Base-by-base conservation (phyloP, 2,797 vertebrate genomes). In the Acanthurus lineatus region DNA sequence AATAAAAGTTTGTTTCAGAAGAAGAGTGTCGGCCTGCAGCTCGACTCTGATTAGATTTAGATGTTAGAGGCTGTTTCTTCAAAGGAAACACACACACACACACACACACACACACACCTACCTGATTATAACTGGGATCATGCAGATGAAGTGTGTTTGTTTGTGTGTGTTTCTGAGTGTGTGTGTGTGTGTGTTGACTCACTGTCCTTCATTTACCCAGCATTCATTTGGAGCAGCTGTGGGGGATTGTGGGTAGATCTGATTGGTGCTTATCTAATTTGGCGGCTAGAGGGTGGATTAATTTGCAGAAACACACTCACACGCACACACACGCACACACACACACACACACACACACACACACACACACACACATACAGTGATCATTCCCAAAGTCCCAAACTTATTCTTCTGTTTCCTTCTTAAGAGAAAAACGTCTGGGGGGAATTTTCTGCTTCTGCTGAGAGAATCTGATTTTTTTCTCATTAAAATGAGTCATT, bases 261-360 rank as follows among this genome's bases (percentile, higher is more conserved):
- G 76, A 85, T 85, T 72, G 73, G 73, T 45, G 9, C 56, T 83
- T 83, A 82, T 85, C 69, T 82, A 72, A 72, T 80, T 85, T 45
- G 25, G 32, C 7, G 48, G 53, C 62, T 71, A 63, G 54, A 58
- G 63, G 74, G 60, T 5, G 73, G 67, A 76, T 81, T 76, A 64
- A 48, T 58, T 11, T 57, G n/a, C n/a, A n/a, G n/a, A n/a, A n/a
- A n/a, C n/a, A n/a, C n/a, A n/a, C n/a, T n/a, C n/a, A n/a, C n/a
- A n/a, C n/a, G n/a, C n/a, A n/a, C n/a, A n/a, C n/a, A n/a, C n/a
- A n/a, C n/a, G 38, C 12, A 11, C 38, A 51, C 20, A 58, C 58
- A 59, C 58, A 53, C 42, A 63, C 57, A 53, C 52, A 59, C 60
- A 45, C 54, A 54, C 49, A 56, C 49, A 35, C 35, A 45, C 51